A percentile compares a stretch with the other conserved stretches of the same genome.
These are phyloP conservation scores for Tokudaia tokunoshimensis DNA, from an alignment of 2,797 vertebrate genomes.

Conservation along the genomic window DNA sequence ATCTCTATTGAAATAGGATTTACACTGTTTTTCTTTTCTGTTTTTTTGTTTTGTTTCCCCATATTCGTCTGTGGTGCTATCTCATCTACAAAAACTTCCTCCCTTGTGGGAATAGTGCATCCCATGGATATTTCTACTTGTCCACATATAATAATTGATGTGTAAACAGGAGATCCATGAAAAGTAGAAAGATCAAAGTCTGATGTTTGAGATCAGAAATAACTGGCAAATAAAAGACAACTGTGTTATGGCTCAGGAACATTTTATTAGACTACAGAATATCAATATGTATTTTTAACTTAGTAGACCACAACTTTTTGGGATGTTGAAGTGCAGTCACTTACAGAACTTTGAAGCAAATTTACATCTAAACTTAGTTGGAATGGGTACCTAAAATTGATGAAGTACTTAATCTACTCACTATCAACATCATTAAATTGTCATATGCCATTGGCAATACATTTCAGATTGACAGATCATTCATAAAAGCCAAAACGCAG, in stretches of 20 bases:
- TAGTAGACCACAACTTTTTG: neutral
- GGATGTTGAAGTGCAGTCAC: neutral
- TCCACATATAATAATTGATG: conserved; percentile 3
- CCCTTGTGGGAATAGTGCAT: neutral
- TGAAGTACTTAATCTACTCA: neutral
- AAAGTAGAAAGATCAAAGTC: neutral
- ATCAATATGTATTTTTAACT: neutral
- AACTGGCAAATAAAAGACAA: neutral
- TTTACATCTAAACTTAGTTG: conserved; percentile 39
- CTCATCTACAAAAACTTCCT: neutral
- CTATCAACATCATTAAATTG: conserved; percentile 1
- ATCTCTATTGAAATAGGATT: neutral
- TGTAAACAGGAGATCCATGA: neutral
- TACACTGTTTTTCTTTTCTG: neutral
- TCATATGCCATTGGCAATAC: neutral
- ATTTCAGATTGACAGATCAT: conserved; percentile 7
- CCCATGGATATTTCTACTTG: neutral
- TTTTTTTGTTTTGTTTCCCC: neutral
- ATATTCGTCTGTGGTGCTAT: neutral
- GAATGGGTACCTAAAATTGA: conserved; percentile 30
- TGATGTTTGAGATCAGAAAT: conserved; percentile 29
- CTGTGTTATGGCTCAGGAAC: neutral
- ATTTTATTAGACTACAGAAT: conserved; percentile 2
- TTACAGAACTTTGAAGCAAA: conserved; percentile 1
- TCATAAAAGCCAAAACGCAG: conserved; percentile 4